Conservation (phyloP, 2,888 invertebrate genomes). For the Rhamphomyia laevipes region DNA sequence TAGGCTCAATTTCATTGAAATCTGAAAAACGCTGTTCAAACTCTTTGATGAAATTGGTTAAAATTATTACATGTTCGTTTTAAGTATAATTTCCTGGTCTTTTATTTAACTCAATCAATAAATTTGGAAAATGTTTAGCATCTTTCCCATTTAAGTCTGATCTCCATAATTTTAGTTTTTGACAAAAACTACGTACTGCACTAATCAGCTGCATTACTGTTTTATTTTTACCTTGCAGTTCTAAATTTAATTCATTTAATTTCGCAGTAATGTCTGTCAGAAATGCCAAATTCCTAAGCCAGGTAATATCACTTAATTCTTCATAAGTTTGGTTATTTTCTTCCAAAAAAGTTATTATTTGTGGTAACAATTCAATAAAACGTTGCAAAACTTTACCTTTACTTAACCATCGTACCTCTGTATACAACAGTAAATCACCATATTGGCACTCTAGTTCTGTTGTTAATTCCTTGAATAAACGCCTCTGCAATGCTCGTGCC, state of each 20-base stretch:
- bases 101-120: no score
- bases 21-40: no score
- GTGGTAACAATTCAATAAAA: background rate
- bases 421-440: constrained; percentile 3
- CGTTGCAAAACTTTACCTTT: background rate
- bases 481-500: background rate
- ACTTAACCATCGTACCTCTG: no score
- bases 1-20: no score
- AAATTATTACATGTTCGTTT: no score
- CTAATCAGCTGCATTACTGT: background rate
- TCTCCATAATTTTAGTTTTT: no score
- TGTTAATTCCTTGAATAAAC: background rate
- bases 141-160: no score
- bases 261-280: constrained; percentile 1
- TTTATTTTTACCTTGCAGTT: constrained; percentile 2
- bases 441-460: background rate
- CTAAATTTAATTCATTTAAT: constrained; percentile 3
- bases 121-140: no score
- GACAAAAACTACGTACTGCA: background rate
- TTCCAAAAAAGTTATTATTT: background rate
- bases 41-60: no score
- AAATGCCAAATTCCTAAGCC: background rate
- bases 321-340: background rate
- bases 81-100: no score
- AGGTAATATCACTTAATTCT: background rate